phyloP scores from a whole-genome alignment of 2,113 vertebrate genomes.

The Onychostruthus taczanowskii region DNA sequence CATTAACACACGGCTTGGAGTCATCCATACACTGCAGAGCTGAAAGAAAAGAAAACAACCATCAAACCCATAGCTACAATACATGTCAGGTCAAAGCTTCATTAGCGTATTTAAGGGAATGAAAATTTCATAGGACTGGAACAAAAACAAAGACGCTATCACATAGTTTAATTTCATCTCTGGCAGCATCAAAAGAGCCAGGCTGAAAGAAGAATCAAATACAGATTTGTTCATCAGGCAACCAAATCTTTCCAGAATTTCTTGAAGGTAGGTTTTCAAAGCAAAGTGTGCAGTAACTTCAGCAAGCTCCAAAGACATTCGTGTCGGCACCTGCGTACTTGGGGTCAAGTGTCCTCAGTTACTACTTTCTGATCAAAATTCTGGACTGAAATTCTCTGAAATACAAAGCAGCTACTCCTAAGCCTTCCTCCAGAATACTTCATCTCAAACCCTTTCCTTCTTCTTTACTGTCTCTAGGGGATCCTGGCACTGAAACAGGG shows the following conservation, averaged over 20 bases:
- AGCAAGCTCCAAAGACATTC: not conserved
- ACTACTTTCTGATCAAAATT: not conserved
- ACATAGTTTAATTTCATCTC: not conserved
- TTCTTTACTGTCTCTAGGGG: not conserved
- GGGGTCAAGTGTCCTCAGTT: not conserved
- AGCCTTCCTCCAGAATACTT: not conserved
- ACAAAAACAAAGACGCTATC: slow-evolving; percentile 8
- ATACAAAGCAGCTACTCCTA: not conserved
- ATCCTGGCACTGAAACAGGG: not conserved
- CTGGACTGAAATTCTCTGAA: not conserved
- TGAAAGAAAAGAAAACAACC: slow-evolving; percentile 67
- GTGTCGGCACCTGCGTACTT: not conserved
- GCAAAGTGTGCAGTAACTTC: not conserved
- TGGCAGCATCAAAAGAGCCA: not conserved
- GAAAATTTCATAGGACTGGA: not conserved
- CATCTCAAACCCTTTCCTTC: not conserved
- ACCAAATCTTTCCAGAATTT: not conserved
- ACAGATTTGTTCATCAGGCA: not conserved
- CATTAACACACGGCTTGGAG: slow-evolving; percentile 86
- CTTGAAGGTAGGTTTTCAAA: slow-evolving; percentile 5
- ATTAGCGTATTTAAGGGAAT: not conserved
- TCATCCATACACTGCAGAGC: slow-evolving; percentile 87
- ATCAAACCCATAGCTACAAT: not conserved
- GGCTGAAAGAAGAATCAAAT: not conserved
- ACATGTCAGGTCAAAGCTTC: slow-evolving; percentile 8